Base-by-base conservation (phyloP, 2,113 vertebrate genomes). In the Actenoides lindsayi region DNA sequence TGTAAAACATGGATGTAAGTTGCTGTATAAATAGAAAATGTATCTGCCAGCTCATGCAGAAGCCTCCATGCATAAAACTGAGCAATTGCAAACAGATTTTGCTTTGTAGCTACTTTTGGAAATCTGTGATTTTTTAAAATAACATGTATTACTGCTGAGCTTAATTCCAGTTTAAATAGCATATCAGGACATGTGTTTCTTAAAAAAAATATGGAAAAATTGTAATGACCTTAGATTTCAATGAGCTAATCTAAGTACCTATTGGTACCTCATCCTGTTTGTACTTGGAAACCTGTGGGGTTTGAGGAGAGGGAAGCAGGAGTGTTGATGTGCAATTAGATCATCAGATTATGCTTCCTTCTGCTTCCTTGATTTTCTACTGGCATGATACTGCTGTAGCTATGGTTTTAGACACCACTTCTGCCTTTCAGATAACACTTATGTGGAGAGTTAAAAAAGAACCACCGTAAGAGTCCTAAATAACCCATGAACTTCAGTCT, bases 61-160 rank as follows among this genome's bases (percentile, higher is more conserved):
- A 95, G 62, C 83, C 59, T 84, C 51, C 41, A 1, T 94, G 81
- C 74, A 91, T 92, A 82, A 93, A 95, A 97, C 74, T 84, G 93
- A 97, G 87, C 95, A 96, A 82, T 84, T 92, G 75, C 77, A 95
- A 96, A 90, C 90, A 94, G 96, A 91, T 94, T 96, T 94, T 91
- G 83, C 81, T 82, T 73, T 92, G 83, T 84, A 93, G 48, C 77
- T 92, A 46, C 69, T 95, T 93, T 91, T 65, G 87, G 70, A 96
- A 94, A 94, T 94, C 87, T 89, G 77, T 85, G 39, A 60, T 93
- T 48, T 64, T 92, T 84, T 84, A 94, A 13, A 85, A 91, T 95
- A 94, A 56, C 74, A 39, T 37, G 28, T 71, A 89, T 89, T 93
- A 65, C 75, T 73, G 67, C 67, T 87, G 84, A 92, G 89, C 87